These are phyloP conservation scores for Saccopteryx leptura DNA, from an alignment of 2,113 vertebrate genomes.

Conservation along the genomic window DNA sequence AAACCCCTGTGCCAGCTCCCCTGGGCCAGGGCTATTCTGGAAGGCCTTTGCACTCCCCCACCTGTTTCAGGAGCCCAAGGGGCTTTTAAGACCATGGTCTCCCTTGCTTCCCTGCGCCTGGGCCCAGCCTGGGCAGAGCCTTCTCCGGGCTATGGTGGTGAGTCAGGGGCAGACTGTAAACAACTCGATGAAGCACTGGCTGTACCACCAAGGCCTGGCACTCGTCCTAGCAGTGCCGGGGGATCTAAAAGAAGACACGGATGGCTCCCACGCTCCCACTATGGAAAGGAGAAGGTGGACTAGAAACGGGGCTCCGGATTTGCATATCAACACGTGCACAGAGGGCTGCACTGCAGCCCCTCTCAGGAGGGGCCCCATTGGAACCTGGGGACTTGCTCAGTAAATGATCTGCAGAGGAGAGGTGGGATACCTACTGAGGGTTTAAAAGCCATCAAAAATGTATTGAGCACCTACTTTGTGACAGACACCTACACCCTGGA, in stretches of 20 bases:
- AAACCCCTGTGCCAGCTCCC: background rate
- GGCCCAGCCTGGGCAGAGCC: background rate
- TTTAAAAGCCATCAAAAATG: background rate
- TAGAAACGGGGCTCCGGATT: slow-evolving; percentile 61
- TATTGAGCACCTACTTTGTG: background rate
- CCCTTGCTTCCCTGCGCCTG: rapidly evolving
- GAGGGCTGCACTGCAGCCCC: background rate
- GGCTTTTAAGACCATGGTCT: background rate
- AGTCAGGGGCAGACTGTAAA: slow-evolving; percentile 70
- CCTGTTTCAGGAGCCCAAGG: background rate
- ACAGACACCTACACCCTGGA: rapidly evolving
- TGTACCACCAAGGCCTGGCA: slow-evolving; percentile 72
- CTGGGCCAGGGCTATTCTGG: background rate
- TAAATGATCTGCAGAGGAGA: background rate
- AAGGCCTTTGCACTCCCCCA: rapidly evolving
- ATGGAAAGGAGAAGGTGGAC: slow-evolving; percentile 78
- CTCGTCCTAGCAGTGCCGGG: background rate
- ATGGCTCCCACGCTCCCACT: slow-evolving; percentile 71
- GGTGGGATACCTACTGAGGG: background rate
- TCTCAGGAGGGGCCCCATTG: background rate
- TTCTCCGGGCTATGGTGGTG: slow-evolving; percentile 27
- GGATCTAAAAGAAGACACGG: slow-evolving; percentile 77
- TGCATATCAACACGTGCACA: slow-evolving; percentile 42
- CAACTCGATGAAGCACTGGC: slow-evolving; percentile 51
- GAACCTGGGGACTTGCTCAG: background rate